Evolutionary conservation across 35 echinoderm and acorn worm genomes (phyloP).

Genomic region (Apostichopus californicus): DNA sequence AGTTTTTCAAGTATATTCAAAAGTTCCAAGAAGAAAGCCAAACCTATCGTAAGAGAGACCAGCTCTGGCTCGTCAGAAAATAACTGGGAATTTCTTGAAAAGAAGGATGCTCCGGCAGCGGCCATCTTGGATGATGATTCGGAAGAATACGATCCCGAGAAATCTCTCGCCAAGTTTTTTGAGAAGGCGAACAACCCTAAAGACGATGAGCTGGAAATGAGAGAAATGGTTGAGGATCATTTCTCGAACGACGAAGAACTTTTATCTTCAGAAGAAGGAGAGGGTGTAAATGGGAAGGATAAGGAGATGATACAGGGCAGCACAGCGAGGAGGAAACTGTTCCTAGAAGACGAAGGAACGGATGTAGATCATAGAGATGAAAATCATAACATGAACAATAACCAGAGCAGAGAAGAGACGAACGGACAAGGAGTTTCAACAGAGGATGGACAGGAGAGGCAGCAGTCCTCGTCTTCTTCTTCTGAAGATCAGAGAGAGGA

Average conservation of each 20-base stretch:
- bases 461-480: background rate
- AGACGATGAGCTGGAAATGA: constrained; percentile 7
- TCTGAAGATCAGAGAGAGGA: background rate
- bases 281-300: background rate
- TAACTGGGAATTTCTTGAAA: constrained; percentile 29
- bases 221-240: background rate
- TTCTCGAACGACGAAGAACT: background rate
- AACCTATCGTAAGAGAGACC: background rate
- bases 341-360: background rate
- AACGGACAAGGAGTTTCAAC: background rate
- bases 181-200: background rate
- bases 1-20: constrained; percentile 36
- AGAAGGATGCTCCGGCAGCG: background rate
- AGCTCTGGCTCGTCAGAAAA: constrained; percentile 10
- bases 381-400: constrained; percentile 21
- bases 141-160: background rate
- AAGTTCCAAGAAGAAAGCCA: constrained; percentile 16
- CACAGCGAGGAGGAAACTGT: background rate
- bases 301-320: background rate
- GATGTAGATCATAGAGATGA: constrained; percentile 9
- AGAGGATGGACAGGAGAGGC: background rate
- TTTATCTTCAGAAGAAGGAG: background rate
- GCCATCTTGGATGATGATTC: background rate
- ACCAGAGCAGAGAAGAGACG: background rate
- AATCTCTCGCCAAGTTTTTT: background rate